Evolutionary conservation across 2,888 invertebrate species (phyloP), one percentile per base, ranked within the genome.

Genomic region (Polymixis lichenea): DNA sequence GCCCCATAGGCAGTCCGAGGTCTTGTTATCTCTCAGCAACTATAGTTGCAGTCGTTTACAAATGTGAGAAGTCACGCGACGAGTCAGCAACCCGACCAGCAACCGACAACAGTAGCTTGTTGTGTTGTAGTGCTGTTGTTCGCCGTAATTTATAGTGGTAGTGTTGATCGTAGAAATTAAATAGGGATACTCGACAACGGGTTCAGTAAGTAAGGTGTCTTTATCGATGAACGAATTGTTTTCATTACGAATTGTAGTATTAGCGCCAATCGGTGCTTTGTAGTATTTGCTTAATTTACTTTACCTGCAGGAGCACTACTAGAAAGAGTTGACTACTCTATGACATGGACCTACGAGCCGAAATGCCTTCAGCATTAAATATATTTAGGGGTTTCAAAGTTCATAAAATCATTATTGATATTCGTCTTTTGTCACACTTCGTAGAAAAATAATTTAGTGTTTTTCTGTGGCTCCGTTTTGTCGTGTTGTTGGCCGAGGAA

Each of bases 61-160:
- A 95, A 96, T 95, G 95, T 92, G 92, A 90, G 86, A 87, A 94
- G 95, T 96, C 96, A 96, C 96, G 95, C 96, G 91, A 95, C 84
- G 83, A 86, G 83, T 80, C 88, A 78, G 82, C 88, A 82, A 86
- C 87, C 86, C 72, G 75, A 64, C 72, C 74, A 73, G 77, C 72
- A 69, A 72, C 83, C 82, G 68, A 85, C 85, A 85, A 86, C 86
- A 84, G 87, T 86, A 89, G 88, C 87, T 69, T 66, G 77, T 78
- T 81, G 78, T 75, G 66, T 68, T 81, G 58, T 78, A 17, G 46
- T 71, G 76, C 67, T 69, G 77, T 77, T 73, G 77, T 83, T 72
- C 43, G 2, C 43, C 17, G 73, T 85, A 51, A 77, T 73, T 85
- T 83, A 85, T 77, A 8, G 56, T 38, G 3, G 28, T 38, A 3